phyloP scores from a whole-genome alignment of 1,140 invertebrate genomes.

The Arion vulgaris region DNA sequence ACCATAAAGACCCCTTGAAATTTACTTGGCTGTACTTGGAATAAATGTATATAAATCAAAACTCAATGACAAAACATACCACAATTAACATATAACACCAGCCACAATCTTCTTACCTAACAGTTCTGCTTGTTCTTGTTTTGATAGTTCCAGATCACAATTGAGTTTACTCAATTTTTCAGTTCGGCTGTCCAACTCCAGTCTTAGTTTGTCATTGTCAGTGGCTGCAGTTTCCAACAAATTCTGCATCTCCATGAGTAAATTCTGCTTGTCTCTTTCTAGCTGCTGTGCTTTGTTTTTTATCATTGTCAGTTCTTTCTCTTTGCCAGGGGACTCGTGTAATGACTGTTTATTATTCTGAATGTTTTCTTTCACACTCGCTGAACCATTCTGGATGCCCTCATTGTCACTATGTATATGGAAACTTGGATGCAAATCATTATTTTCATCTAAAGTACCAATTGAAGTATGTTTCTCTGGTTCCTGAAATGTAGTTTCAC shows the following conservation, averaged over 20 bases:
- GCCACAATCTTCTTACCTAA: slow-evolving; percentile 18
- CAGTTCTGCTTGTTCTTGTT: slow-evolving; percentile 42
- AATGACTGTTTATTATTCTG: neutral
- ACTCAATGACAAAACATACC: neutral
- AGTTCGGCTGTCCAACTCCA: slow-evolving; percentile 35
- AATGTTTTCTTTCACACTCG: neutral
- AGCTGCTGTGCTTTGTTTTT: slow-evolving; percentile 35
- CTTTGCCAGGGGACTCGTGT: neutral
- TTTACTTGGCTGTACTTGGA: no score
- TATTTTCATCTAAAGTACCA: neutral
- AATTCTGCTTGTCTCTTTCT: slow-evolving; percentile 41
- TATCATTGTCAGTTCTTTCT: slow-evolving; percentile 33
- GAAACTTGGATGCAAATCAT: neutral
- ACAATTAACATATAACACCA: neutral
- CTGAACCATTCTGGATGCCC: neutral
- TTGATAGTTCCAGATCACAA: slow-evolving; percentile 40
- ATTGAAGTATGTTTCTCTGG: neutral
- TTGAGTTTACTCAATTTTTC: slow-evolving; percentile 41
- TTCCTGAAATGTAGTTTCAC: neutral
- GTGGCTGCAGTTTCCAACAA: slow-evolving; percentile 40
- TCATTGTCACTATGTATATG: neutral
- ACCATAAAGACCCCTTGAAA: no score
- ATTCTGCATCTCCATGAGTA: slow-evolving; percentile 44
- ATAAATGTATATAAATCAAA: neutral
- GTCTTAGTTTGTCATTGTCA: slow-evolving; percentile 44